Conservation (phyloP, 2,888 invertebrate species). For the Byasa hedistus region DNA sequence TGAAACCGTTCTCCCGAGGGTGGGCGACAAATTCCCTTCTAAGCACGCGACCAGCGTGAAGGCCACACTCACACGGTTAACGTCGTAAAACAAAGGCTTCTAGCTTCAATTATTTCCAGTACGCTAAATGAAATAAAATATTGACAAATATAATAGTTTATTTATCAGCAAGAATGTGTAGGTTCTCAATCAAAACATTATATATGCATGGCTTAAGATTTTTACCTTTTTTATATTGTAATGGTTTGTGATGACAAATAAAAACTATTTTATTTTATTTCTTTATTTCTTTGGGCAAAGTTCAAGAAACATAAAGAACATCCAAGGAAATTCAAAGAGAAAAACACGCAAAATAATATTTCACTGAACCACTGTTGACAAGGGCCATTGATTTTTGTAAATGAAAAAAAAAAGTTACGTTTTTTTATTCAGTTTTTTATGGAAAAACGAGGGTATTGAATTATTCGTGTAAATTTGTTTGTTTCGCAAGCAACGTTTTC, state of each 20-base stretch:
- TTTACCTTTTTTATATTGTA: not conserved
- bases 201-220: too few relatives aligned
- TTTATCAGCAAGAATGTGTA: too few relatives aligned
- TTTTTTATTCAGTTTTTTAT: not conserved
- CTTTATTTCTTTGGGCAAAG: too few relatives aligned
- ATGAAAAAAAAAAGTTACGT: too few relatives aligned
- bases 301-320: too few relatives aligned
- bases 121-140: not conserved
- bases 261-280: too few relatives aligned
- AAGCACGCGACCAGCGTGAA: slow-evolving; percentile 33
- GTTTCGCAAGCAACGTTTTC: slow-evolving; percentile 2
- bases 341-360: too few relatives aligned
- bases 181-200: too few relatives aligned
- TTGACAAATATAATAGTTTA: not conserved
- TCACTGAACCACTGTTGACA: too few relatives aligned
- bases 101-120: slow-evolving; percentile 5
- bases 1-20: slow-evolving; percentile 35
- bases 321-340: too few relatives aligned
- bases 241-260: too few relatives aligned
- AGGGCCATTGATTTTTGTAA: too few relatives aligned
- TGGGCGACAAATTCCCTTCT: slow-evolving; percentile 24
- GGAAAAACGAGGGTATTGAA: not conserved
- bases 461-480: slow-evolving; percentile 9
- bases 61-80: slow-evolving; percentile 22
- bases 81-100: slow-evolving; percentile 22